These are phyloP conservation scores for Stichodactyla helianthus DNA, from an alignment of 64 coral and sea anemone genomes.

Conservation along the genomic window DNA sequence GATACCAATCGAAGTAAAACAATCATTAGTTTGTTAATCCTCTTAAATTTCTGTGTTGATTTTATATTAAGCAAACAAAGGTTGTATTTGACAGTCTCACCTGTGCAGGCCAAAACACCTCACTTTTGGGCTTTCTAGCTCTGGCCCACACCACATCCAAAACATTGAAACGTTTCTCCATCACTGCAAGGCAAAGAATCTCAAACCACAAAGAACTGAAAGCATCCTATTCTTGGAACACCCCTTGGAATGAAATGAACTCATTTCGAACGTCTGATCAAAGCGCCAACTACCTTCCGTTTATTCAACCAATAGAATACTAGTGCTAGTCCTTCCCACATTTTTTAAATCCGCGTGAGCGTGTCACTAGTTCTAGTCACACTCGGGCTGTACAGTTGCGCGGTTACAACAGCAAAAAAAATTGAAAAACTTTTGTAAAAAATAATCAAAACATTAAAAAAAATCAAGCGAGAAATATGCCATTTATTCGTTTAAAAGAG, in stretches of 20 bases:
- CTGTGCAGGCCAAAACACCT: constrained; percentile 70
- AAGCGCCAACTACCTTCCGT: background rate
- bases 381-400: background rate
- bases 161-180: constrained; percentile 32
- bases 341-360: background rate
- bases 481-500: constrained; percentile 83
- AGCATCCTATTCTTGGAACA: background rate
- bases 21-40: too few species aligned
- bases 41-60: too few species aligned
- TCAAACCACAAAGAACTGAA: background rate
- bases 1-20: too few species aligned
- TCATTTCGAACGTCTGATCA: background rate
- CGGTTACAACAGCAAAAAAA: background rate
- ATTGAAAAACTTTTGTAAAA: background rate
- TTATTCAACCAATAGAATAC: background rate
- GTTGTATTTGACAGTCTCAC: constrained; percentile 14
- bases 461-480: constrained; percentile 30
- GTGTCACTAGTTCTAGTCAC: background rate
- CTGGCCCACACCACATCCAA: constrained; percentile 66
- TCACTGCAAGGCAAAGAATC: background rate
- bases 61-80: background rate
- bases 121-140: constrained; percentile 28
- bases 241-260: background rate
- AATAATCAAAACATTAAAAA: background rate
- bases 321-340: background rate